Conservation (phyloP, 2,888 invertebrate genomes). For the Metellina segmentata region DNA sequence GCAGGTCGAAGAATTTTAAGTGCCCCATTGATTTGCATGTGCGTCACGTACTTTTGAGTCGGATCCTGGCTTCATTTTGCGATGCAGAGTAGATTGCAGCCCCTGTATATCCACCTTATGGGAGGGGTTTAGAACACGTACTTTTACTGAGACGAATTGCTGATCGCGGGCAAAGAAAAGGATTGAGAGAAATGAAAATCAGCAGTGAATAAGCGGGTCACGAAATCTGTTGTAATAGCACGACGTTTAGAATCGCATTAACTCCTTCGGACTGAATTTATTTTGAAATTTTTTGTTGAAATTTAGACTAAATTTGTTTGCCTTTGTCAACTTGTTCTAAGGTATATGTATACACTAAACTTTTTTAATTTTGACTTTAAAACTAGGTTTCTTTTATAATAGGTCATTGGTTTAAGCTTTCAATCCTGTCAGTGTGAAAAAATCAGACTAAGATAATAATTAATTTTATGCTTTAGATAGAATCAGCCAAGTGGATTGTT, state of each 20-base stretch:
- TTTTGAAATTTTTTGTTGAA: neutral
- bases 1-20: neutral
- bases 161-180: neutral
- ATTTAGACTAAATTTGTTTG: neutral
- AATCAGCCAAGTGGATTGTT: too few relatives aligned
- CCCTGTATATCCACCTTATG: neutral
- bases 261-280: neutral
- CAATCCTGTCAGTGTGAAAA: too few relatives aligned
- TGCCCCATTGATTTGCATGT: neutral
- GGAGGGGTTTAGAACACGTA: neutral
- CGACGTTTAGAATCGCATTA: neutral
- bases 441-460: too few relatives aligned
- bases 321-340: too few relatives aligned
- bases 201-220: neutral
- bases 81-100: neutral
- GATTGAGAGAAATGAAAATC: neutral
- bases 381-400: too few relatives aligned
- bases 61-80: neutral
- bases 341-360: too few relatives aligned
- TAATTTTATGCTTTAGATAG: too few relatives aligned
- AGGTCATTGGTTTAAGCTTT: too few relatives aligned
- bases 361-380: too few relatives aligned
- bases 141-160: neutral
- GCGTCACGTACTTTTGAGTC: neutral
- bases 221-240: neutral